Base-by-base conservation (phyloP, 2,888 invertebrate genomes). In the Thymelicus sylvestris region DNA sequence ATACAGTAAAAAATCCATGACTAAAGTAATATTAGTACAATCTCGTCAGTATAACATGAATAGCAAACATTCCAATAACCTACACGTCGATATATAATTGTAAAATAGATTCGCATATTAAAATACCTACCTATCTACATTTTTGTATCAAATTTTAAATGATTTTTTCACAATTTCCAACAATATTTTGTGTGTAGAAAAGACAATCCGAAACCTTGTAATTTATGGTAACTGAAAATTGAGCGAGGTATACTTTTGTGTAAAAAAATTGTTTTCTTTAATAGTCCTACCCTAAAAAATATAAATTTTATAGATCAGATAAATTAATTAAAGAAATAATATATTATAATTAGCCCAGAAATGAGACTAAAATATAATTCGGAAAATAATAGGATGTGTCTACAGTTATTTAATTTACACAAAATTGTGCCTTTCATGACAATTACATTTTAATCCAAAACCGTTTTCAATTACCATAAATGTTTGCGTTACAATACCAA, bases 61-160 rank as follows among this genome's bases (percentile, higher is more conserved):
- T 67, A 67, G 67, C 74, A 75, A 73, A 73, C 72, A 68, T 74
- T 73, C 73, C 72, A 73, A 75, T 74, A 75, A 77, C 74, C 80
- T 82, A 83, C 55, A 83, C 81, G 79, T 85, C 81, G 81, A 83
- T 85, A 80, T 81, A 85, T 81, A 85, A 85, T 86, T 88, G 86
- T 89, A 86, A 86, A 87, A 86, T 88, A 90, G 86, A 90, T 86
- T 89, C 86, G 86, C 88, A 87, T 92, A 91, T 91, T 92, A 89
- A 89, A 92, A 91, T 92, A 90, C 88, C 92, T 93, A 92, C 91
- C 93, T 92, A 93, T 85, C 92, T 92, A 93, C 87, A 79, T 87
- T 87, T 90, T 92, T 89, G 88, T 92, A 92, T 92, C 90, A 92
- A 92, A 91, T 89, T 88, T 86, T 87, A 83, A 83, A 86, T 87